Evolutionary conservation across 2,113 vertebrate genomes (phyloP), one percentile per base, ranked within the genome.

Genomic region (Antigone vipio): DNA sequence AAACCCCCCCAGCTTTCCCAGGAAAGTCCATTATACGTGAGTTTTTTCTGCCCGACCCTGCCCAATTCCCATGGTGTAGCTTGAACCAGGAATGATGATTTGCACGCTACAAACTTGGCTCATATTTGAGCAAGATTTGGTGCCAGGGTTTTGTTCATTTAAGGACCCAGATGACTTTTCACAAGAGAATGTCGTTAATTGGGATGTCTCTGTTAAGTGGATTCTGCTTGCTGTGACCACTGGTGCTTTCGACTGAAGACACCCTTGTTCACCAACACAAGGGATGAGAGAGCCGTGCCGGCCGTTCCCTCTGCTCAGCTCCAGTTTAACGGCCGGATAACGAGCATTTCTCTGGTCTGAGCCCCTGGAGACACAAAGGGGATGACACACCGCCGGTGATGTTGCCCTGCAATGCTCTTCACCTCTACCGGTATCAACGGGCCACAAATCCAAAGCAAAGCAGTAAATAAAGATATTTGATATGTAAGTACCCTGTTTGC

Each of bases 241-340:
- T 5, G 66, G 34, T 34, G 49, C 40, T 29, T 52, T 27, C 32
- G 27, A 5, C 49, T 4, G n/a, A 27, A 7, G 22, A 23, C 82
- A 73, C 34, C 4, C 3, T 56, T 4, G 2, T 12, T 56, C 34
- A 34, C 7, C 50, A 18, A 15, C 32, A 7, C 2, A 26, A 3
- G 8, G 21, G 59, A 27, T 2, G 2, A 14, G 18, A 29, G 38
- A 4, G 17, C 58, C 2, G 1, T 53, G 38, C 21, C 3, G 2
- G 40, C 40, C 1, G 0, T 55, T 38, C 40, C 47, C 59, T 35
- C 34, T 4, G 19, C 68, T 53, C 56, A 24, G n/a, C 45, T 44
- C 58, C 3, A 9, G 19, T 40, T 40, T 12, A 40, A 19, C 20
- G n/a, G 30, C 52, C n/a, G n/a, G 23, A 30, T 13, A 56, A 66